These are phyloP conservation scores for Halictus rubicundus DNA, from an alignment of 1,140 invertebrate species.

Conservation along the genomic window DNA sequence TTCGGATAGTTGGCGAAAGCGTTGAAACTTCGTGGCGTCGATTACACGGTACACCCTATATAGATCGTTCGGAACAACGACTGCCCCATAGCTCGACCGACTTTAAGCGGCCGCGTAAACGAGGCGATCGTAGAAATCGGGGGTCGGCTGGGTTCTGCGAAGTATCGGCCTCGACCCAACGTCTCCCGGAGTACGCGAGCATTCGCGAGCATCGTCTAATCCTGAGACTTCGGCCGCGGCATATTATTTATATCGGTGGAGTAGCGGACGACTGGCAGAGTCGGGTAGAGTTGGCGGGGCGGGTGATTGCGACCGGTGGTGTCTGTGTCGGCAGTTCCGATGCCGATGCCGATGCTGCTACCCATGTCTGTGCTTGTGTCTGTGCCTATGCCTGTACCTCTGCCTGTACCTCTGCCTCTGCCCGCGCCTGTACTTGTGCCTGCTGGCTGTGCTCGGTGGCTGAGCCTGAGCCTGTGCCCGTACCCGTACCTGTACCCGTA, in stretches of 20 bases:
- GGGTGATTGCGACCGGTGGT: slow-evolving; percentile 39
- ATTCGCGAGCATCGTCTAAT: slow-evolving; percentile 52
- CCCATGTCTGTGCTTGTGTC: not conserved
- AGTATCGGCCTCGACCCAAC: not conserved
- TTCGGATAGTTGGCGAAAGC: no score
- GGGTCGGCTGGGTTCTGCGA: slow-evolving; percentile 2
- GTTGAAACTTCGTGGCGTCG: no score
- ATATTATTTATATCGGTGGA: slow-evolving; percentile 71
- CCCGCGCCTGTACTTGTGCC: not conserved
- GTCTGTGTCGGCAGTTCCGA: not conserved
- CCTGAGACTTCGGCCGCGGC: slow-evolving; percentile 55
- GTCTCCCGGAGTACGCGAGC: not conserved
- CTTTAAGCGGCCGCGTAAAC: slow-evolving; percentile 25
- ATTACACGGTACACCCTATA: no score
- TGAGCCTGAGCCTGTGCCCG: not conserved
- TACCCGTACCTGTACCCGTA: no score
- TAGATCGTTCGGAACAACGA: not conserved
- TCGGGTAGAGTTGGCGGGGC: slow-evolving; percentile 3
- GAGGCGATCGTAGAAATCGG: not conserved
- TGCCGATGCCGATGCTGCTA: slow-evolving; percentile 9
- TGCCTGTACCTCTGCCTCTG: not conserved
- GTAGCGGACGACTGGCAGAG: not conserved
- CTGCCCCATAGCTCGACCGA: slow-evolving; percentile 8
- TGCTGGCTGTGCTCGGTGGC: not conserved
- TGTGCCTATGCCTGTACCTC: not conserved